These are phyloP conservation scores for Zalophus californianus DNA, from an alignment of 2,797 vertebrate genomes.

Conservation along the genomic window DNA sequence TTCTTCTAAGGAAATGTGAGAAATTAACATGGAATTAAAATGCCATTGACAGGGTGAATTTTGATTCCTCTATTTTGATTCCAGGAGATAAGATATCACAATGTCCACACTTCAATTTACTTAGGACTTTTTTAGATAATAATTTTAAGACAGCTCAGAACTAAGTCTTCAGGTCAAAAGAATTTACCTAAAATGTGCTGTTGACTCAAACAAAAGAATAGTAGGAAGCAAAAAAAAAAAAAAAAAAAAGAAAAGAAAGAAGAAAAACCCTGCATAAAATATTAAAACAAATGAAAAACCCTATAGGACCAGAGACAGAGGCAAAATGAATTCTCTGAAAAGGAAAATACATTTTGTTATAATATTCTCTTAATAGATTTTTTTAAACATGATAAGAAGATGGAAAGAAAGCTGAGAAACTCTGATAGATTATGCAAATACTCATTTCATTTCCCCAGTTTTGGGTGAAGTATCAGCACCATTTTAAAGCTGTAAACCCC, in stretches of 20 bases:
- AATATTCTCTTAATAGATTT: slow-evolving; percentile 87
- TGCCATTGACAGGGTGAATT: background rate
- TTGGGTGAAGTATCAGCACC: slow-evolving; percentile 79
- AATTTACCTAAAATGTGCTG: background rate
- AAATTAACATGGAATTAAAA: background rate
- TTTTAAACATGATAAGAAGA: slow-evolving; percentile 86
- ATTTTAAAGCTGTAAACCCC: slow-evolving; percentile 87
- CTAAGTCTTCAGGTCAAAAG: background rate
- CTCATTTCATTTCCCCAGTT: slow-evolving; percentile 82
- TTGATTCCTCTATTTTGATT: background rate
- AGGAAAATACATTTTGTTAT: slow-evolving; percentile 66
- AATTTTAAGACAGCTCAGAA: background rate
- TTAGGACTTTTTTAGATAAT: background rate
- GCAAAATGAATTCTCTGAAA: slow-evolving; percentile 59
- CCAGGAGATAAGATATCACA: background rate
- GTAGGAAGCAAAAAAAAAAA: background rate
- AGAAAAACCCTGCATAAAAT: background rate
- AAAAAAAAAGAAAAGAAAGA: background rate
- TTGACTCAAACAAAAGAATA: background rate
- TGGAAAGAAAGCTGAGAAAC: slow-evolving; percentile 86
- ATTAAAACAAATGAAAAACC: slow-evolving; percentile 50
- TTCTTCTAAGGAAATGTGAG: background rate
- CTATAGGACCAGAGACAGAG: background rate
- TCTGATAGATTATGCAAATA: slow-evolving; percentile 90
- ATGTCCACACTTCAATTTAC: background rate